Base-by-base conservation (phyloP, 2,113 vertebrate species). In the Saiga tatarica region DNA sequence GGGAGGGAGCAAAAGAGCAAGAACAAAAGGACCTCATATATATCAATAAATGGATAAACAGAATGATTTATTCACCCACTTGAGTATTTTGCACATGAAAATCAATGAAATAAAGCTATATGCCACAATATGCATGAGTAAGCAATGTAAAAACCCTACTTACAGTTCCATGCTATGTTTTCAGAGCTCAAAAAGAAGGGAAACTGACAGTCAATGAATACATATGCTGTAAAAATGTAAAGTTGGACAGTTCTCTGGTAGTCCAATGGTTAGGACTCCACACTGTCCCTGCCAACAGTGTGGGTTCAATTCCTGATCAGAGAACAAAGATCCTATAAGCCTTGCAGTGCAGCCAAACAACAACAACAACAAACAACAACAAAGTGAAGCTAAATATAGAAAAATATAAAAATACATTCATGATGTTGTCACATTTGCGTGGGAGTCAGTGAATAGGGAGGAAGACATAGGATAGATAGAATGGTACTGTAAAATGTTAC, bases 261-360 rank as follows among this genome's bases (percentile, higher is more conserved):
- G 23, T 42, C 71, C 36, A 14, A 12, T 42, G 39, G 6, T 76
- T 76, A 76, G 71, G 71, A 42, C 6, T 76, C 23, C 36, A 76
- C 39, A 76, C 6, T 26, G 5, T 76, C 71, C 11, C 39, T 76
- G 71, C 36, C 71, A 42, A 42, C 0, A 0, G 71, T 0, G 0
- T 76, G 39, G 6, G 71, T 76, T 76, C 36, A 42, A 14, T 76
- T 21, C 71, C 12, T 42, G 71, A 9, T 76, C 36, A 76, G 71
- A 42, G 36, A 76, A 76, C 71, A n/a, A 76, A 76, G 71, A 76
- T 76, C 11, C 71, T 23, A 4, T 76, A 42, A 74, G 21, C 21
- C 36, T 74, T 25, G 36, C n/a, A 39, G 21, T 3, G 21, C 21
- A 39, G 67, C 36, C 36, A 74, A 13, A 60, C 59, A 60, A 60